These are phyloP conservation scores for Nycticryphes semicollaris DNA, from an alignment of 2,113 vertebrate species.

Conservation along the genomic window DNA sequence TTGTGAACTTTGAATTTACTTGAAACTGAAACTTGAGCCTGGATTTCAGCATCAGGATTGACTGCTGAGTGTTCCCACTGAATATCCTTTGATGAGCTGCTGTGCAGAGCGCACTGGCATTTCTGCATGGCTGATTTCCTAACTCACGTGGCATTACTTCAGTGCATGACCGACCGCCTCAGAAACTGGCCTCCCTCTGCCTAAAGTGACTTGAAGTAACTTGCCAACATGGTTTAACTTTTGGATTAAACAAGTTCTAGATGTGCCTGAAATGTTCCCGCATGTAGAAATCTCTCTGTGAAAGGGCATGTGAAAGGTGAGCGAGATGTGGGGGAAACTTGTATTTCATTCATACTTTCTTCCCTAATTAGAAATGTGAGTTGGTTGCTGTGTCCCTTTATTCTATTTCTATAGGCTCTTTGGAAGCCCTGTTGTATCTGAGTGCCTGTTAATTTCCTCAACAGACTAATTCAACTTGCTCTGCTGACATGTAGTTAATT, in stretches of 20 bases:
- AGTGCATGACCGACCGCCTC: not conserved
- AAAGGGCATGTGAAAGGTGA: constrained; percentile 56
- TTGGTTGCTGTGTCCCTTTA: not conserved
- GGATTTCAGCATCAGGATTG: constrained; percentile 26
- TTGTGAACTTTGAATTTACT: constrained; percentile 33
- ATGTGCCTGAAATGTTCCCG: constrained; percentile 6
- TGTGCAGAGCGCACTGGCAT: not conserved
- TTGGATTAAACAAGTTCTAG: constrained; percentile 35
- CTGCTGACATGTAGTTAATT: constrained; percentile 53
- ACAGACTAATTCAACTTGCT: constrained; percentile 3
- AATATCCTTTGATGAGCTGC: constrained; percentile 41
- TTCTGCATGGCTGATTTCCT: constrained; percentile 28
- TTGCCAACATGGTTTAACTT: constrained; percentile 34
- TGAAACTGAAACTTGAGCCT: constrained; percentile 53
- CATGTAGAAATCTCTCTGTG: not conserved
- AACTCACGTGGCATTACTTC: not conserved
- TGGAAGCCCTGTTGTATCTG: not conserved
- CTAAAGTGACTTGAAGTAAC: constrained; percentile 15
- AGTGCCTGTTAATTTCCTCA: constrained; percentile 14
- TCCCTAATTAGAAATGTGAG: constrained; percentile 20
- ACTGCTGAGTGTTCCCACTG: constrained; percentile 4
- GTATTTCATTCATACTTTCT: not conserved
- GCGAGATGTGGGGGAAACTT: not conserved
- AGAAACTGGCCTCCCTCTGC: not conserved
- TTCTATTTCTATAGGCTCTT: not conserved